Evolutionary conservation across 2,797 vertebrate species (phyloP), one percentile per base, ranked within the genome.

Genomic region (Zenarchopterus dispar): DNA sequence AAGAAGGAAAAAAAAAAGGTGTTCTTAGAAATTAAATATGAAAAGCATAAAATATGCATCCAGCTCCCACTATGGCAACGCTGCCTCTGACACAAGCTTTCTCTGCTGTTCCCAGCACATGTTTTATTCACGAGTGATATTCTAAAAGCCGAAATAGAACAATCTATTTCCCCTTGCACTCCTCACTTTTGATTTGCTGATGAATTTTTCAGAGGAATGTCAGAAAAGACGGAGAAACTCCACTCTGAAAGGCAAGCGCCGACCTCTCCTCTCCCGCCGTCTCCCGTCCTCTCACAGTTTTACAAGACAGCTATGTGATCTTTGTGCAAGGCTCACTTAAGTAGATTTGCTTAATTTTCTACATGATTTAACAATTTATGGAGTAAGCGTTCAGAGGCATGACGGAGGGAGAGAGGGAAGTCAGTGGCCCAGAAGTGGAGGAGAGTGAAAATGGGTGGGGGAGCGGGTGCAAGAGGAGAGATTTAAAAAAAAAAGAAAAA

Each of bases 1-100:
- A 71, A 71, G 70, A 78, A 75, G 61, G 36, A 49, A 62, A 71
- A 71, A 72, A 78, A 75, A 63, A 78, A 79, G 70, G 77, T 85
- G 85, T 91, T 91, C 86, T 92, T 91, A 82, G 88, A 91, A 91
- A 93, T 89, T 81, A 89, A 91, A 89, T 80, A 89, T 87, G 80
- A 88, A 90, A 89, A 82, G 50, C 77, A 90, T 90, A 51, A 91
- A 91, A 90, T 90, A 88, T 88, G 89, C 88, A 91, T 70, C 74
- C 43, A 63, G 75, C 80, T 90, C 71, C 82, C 70, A 78, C 78
- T 78, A 75, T 83, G 76, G 76, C 74, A 72, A 52, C 17, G 55
- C 74, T 81, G 71, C 78, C 74, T 79, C 81, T 86, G 82, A 86
- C 84, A 87, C 76, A 69, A 72, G 71, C 81, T 63, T 78, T 81